Base-by-base conservation (phyloP, 2,113 vertebrate genomes). In the Triplophysa rosa region DNA sequence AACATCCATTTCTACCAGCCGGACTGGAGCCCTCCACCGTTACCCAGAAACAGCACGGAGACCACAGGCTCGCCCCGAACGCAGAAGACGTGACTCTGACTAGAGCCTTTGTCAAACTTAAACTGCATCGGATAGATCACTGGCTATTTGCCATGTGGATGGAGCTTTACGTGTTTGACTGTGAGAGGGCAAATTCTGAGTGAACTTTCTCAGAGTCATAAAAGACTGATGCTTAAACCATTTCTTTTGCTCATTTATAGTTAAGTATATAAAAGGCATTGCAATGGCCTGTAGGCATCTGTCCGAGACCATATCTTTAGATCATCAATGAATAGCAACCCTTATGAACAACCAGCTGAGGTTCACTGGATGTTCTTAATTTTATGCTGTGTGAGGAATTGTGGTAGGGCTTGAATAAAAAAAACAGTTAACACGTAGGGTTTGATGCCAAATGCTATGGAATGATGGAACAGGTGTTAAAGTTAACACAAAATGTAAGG, bases 1-100 rank as follows among this genome's bases (percentile, higher is more conserved):
- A 88, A 96, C 81, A 98, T 99, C 87, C 95, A 90, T 88, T 99
- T 99, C 90, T 96, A 97, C 89, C 97, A 98, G 88, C 98, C 98
- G 0, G 93, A 96, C 92, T 99, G 98, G 98, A 90, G 92, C 77
- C 98, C 97, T 1, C 89, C 93, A 0, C 89, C 94, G 0, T 56
- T 92, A 13, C 88, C 88, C 0, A 81, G 78, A 47, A 93, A 93
- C 83, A 70, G 19, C 71, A 59, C 87, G 0, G 67, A 52, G 0
- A 67, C 78, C 1, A 23, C 33, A 33, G 45, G 67, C 0, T 16
- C 17, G 3, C 58, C 76, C 14, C 61, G 13, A 17, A 26, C 79
- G 2, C 80, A 74, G 80, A 87, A 85, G 70, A 91, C 90, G 86
- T 92, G 84, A 85, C 68, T 82, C 47, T 52, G 16, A 29, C 23